Conservation (phyloP, 2,113 vertebrate species). For the Polyodon spathula region DNA sequence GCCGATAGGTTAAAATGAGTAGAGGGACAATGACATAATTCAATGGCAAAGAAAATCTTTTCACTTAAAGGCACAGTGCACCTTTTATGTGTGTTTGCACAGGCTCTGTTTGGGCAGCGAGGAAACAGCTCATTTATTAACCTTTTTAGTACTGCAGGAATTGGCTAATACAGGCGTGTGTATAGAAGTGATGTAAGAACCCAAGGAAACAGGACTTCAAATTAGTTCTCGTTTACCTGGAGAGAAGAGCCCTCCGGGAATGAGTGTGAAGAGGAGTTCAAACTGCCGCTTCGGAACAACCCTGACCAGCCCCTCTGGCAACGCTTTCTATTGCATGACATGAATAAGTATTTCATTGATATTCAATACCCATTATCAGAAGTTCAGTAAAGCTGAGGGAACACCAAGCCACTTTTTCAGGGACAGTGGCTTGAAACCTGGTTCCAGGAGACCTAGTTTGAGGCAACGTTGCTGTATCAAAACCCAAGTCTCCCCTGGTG, state of each 20-base stretch:
- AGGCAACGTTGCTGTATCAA: too few relatives aligned
- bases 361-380: too few relatives aligned
- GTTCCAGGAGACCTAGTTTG: too few relatives aligned
- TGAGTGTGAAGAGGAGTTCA: not conserved
- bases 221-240: not conserved
- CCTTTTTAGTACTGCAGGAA: conserved; percentile 5
- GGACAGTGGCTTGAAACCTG: too few relatives aligned
- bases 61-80: conserved; percentile 11
- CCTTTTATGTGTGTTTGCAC: conserved; percentile 11
- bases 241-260: not conserved
- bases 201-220: not conserved
- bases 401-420: too few relatives aligned
- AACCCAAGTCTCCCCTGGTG: too few relatives aligned
- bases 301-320: too few relatives aligned
- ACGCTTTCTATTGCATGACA: too few relatives aligned
- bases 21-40: conserved; percentile 35
- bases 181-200: not conserved
- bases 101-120: conserved; percentile 9
- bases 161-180: not conserved
- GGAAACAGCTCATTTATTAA: conserved; percentile 16
- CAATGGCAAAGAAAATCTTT: conserved; percentile 25
- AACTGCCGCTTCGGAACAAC: too few relatives aligned
- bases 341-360: too few relatives aligned
- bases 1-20: conserved; percentile 36
- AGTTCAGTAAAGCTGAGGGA: too few relatives aligned